A percentile compares a stretch with the other conserved stretches of the same genome.
Conservation (phyloP, 2,797 vertebrate genomes). For the Coregonus ussuriensis region DNA sequence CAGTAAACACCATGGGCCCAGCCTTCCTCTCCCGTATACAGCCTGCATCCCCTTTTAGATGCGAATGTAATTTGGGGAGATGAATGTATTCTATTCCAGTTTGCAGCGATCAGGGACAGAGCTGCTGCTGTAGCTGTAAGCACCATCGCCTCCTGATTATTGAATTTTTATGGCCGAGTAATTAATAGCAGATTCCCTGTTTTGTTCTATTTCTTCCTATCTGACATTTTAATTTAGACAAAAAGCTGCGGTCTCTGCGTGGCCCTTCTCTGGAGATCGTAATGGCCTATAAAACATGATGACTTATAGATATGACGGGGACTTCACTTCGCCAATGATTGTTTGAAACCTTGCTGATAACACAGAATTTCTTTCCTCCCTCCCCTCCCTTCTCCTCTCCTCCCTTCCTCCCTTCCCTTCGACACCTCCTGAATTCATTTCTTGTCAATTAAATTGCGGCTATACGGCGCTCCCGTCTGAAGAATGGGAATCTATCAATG, state of each 20-base stretch:
- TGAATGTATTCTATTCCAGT: slow-evolving; percentile 95
- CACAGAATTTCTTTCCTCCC: slow-evolving; percentile 83
- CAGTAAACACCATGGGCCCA: neutral
- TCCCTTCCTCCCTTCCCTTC: slow-evolving; percentile 12
- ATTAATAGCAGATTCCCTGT: slow-evolving; percentile 95
- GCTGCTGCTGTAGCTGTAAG: slow-evolving; percentile 79
- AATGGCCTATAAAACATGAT: slow-evolving; percentile 96
- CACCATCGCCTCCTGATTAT: slow-evolving; percentile 95
- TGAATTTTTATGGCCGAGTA: slow-evolving; percentile 99
- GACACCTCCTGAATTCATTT: slow-evolving; percentile 81
- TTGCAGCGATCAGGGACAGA: slow-evolving; percentile 81
- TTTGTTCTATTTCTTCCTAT: slow-evolving; percentile 88
- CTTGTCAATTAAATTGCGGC: slow-evolving; percentile 89
- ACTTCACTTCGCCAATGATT: slow-evolving; percentile 88
- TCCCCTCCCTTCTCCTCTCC: slow-evolving; percentile 10
- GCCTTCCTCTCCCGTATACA: slow-evolving; percentile 18
- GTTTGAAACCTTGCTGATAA: slow-evolving; percentile 99
- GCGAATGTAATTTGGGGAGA: slow-evolving; percentile 91
- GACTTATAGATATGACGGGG: slow-evolving; percentile 90
- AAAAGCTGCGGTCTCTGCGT: slow-evolving; percentile 94
- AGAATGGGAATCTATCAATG: slow-evolving; percentile 85
- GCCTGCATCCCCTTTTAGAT: slow-evolving; percentile 81
- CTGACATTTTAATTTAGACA: slow-evolving; percentile 99
- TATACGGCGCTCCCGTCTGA: slow-evolving; percentile 76
- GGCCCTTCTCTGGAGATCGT: slow-evolving; percentile 94